Conservation (phyloP, 2,888 invertebrate genomes). For the Scaptomyza parva region DNA sequence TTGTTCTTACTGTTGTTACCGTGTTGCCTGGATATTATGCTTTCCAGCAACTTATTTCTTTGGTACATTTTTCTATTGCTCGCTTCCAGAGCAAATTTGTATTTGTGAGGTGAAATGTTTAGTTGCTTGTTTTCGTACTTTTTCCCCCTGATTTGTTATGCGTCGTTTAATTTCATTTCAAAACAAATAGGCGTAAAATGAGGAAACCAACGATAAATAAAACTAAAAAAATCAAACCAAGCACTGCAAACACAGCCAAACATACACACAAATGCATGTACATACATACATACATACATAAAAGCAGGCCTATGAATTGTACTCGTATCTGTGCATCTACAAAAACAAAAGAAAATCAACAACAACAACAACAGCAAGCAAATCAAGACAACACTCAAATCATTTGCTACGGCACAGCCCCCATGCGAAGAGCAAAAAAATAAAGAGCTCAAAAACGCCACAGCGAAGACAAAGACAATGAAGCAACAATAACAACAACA, state of each 20-base stretch:
- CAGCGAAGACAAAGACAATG: conserved; percentile 47
- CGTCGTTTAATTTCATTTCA: conserved; percentile 77
- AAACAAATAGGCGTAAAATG: conserved; percentile 78
- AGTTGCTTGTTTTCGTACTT: conserved; percentile 16
- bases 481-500: conserved; percentile 14
- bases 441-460: conserved; percentile 21
- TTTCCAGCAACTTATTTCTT: conserved; percentile 7
- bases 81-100: not conserved
- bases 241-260: conserved; percentile 21
- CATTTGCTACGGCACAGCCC: conserved; percentile 44
- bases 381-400: conserved; percentile 41
- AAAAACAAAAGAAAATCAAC: conserved; percentile 42
- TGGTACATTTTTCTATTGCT: not conserved
- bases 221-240: conserved; percentile 53
- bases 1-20: not conserved
- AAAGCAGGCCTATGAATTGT: conserved; percentile 43
- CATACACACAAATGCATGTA: conserved; percentile 15
- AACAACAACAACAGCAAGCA: conserved; percentile 33
- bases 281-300: conserved; percentile 10
- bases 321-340: conserved; percentile 51
- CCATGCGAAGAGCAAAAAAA: conserved; percentile 49
- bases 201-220: conserved; percentile 74
- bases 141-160: conserved; percentile 61
- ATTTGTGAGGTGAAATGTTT: conserved; percentile 3
- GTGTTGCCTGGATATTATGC: conserved; percentile 1